Evolutionary conservation across 2,113 vertebrate species (phyloP).

Genomic region (Passer domesticus): DNA sequence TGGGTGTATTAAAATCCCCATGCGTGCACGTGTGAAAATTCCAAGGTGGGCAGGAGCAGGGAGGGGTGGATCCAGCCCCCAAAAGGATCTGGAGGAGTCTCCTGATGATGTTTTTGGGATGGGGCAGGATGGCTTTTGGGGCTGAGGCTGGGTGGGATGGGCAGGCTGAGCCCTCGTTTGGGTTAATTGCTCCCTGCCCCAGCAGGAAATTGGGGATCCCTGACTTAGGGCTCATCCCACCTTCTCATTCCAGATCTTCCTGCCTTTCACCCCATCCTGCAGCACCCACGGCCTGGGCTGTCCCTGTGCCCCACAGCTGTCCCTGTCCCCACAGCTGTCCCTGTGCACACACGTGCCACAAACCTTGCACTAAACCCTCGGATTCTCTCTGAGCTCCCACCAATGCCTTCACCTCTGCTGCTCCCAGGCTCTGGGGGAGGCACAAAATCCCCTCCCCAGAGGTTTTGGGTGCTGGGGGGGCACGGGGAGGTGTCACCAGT

Average conservation of each 20-base stretch:
- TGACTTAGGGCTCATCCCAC: not conserved
- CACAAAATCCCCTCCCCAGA: rapidly evolving
- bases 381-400: conserved; percentile 16
- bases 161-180: not conserved
- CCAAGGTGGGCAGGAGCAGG: not conserved
- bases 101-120: not conserved
- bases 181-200: not conserved
- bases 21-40: rapidly evolving
- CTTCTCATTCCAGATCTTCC: not conserved
- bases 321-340: no score
- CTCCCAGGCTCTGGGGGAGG: not conserved
- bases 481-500: rapidly evolving
- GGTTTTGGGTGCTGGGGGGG: not conserved
- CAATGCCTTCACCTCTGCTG: not conserved
- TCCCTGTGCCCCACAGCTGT: no score
- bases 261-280: rapidly evolving
- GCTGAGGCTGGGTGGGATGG: not conserved
- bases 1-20: not conserved
- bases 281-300: not conserved
- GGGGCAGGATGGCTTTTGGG: not conserved
- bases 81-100: rapidly evolving
- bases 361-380: not conserved
- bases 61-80: not conserved
- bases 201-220: not conserved
- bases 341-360: not conserved